Evolutionary conservation across 2,113 vertebrate genomes (phyloP).

Genomic region (Sturnira hondurensis): DNA sequence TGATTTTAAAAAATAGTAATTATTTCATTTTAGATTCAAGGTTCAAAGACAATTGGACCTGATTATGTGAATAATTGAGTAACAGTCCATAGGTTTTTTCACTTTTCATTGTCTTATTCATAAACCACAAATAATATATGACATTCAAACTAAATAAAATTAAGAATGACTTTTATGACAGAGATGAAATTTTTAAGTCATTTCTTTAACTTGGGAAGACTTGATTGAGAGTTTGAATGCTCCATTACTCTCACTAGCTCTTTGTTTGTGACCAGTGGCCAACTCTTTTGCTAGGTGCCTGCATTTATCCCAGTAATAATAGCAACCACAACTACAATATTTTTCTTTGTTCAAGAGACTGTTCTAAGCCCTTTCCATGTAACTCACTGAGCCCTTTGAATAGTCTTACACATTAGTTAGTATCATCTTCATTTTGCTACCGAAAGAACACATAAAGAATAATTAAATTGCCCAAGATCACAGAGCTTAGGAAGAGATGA

Average conservation of each 20-base stretch:
- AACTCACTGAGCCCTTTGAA: background rate
- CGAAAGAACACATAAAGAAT: background rate
- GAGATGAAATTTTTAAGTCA: background rate
- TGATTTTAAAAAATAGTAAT: background rate
- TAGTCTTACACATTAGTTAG: background rate
- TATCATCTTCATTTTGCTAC: background rate
- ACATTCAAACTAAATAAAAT: background rate
- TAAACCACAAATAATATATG: background rate
- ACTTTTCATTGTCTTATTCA: conserved; percentile 16
- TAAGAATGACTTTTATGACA: background rate
- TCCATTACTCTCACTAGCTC: background rate
- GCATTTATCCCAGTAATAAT: background rate
- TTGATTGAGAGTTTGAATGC: background rate
- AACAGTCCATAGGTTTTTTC: background rate
- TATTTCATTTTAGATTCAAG: conserved; percentile 31
- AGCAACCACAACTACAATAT: background rate
- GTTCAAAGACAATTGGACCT: background rate
- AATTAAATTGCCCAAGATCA: background rate
- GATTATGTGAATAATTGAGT: background rate
- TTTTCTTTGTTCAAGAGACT: background rate
- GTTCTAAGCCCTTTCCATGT: background rate
- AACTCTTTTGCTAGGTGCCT: background rate
- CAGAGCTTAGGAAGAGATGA: background rate
- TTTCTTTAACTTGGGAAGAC: background rate
- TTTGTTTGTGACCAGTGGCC: background rate